These are phyloP conservation scores for Lethenteron camtschaticum DNA, from an alignment of 2,113 vertebrate species.

Conservation along the genomic window DNA sequence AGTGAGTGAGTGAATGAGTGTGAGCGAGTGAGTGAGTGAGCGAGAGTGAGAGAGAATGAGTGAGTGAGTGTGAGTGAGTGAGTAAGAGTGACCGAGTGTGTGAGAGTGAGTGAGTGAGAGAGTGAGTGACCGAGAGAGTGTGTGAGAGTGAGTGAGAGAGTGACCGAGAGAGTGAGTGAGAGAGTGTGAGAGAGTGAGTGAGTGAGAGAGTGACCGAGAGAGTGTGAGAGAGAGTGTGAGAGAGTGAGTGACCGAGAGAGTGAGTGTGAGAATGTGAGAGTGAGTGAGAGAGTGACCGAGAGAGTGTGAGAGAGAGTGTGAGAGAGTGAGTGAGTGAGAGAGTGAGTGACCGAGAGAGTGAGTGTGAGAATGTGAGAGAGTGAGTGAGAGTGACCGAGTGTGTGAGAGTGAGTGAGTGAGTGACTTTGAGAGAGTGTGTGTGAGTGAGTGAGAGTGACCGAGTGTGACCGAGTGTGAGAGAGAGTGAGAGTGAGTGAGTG, in stretches of 20 bases:
- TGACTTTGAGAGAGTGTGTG: background rate
- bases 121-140: background rate
- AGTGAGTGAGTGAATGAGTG: background rate
- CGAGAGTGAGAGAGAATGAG: background rate
- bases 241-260: too few species aligned
- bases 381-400: background rate
- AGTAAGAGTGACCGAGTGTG: background rate
- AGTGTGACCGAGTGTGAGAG: background rate
- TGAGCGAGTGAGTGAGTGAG: background rate
- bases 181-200: background rate
- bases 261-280: background rate
- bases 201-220: background rate
- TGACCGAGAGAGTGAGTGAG: background rate
- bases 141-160: background rate
- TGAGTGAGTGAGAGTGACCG: background rate
- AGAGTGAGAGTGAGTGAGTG: background rate
- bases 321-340: background rate
- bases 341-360: background rate
- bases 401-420: background rate
- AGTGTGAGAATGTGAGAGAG: background rate
- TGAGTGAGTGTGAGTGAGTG: background rate
- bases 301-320: background rate
- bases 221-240: background rate
- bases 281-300: background rate
- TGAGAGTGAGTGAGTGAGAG: background rate